Percentiles rank a stretch among this genome's conserved stretches.
phyloP scores from a whole-genome alignment of 2,888 invertebrate species.

The Ophioninae sp. region DNA sequence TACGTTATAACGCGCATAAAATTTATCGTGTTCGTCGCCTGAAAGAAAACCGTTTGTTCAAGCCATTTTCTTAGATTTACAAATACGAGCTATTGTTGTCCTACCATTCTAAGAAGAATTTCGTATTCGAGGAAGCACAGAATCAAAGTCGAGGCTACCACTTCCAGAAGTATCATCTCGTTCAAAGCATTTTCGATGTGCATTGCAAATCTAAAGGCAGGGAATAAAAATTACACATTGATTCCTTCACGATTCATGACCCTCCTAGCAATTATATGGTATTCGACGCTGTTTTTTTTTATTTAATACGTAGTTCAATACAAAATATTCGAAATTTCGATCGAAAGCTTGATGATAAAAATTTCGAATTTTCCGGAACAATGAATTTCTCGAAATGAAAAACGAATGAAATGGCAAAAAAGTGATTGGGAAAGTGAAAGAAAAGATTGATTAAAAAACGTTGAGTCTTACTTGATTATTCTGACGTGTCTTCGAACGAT shows the following conservation, averaged over 20 bases:
- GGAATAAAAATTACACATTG: slow-evolving; percentile 24
- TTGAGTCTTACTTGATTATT: no score
- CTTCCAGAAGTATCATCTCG: slow-evolving; percentile 72
- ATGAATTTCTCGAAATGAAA: slow-evolving; percentile 65
- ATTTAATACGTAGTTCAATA: no score
- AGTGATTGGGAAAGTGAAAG: neutral
- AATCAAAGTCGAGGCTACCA: slow-evolving; percentile 72
- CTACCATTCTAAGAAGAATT: slow-evolving; percentile 71
- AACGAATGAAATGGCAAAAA: neutral
- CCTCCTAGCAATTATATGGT: no score
- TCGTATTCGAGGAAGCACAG: slow-evolving; percentile 73
- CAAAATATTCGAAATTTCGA: no score
- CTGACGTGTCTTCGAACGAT: slow-evolving; percentile 68
- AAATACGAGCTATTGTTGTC: neutral
- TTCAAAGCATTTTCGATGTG: slow-evolving; percentile 70
- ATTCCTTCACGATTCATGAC: no score
- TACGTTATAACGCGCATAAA: no score
- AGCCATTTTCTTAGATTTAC: neutral
- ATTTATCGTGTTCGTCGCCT: no score
- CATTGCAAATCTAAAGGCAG: no score
- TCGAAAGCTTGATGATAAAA: no score
- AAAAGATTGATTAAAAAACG: neutral
- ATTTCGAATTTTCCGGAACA: neutral
- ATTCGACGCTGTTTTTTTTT: no score
- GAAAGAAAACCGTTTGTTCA: slow-evolving; percentile 12